phyloP scores from a whole-genome alignment of 1,140 invertebrate genomes.

The Pantala flavescens region DNA sequence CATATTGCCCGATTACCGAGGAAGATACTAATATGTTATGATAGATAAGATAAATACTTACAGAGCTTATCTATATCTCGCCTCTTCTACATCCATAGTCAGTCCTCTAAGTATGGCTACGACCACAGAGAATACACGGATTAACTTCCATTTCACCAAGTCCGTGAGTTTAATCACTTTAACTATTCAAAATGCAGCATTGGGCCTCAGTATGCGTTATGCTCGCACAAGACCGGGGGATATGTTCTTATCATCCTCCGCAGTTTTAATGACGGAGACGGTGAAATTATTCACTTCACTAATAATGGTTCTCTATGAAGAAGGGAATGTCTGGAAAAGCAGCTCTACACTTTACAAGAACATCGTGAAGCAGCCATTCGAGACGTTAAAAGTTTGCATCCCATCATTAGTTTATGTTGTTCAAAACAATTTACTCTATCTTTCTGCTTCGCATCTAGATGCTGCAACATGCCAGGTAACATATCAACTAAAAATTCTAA shows the following conservation, averaged over 20 bases:
- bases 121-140: neutral
- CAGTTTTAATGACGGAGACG: constrained; percentile 94
- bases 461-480: constrained; percentile 99
- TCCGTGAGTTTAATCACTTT: constrained; percentile 81
- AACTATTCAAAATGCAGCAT: constrained; percentile 87
- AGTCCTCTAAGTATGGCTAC: neutral
- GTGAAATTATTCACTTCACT: constrained; percentile 84
- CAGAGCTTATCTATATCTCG: no score
- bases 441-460: constrained; percentile 95
- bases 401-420: constrained; percentile 91
- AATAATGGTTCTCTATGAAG: constrained; percentile 62
- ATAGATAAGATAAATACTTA: no score
- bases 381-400: constrained; percentile 88
- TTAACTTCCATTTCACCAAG: constrained; percentile 43
- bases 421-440: constrained; percentile 95
- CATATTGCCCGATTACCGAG: no score
- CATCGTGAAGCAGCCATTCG: constrained; percentile 69
- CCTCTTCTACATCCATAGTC: no score
- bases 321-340: constrained; percentile 38
- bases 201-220: constrained; percentile 92
- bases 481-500: constrained; percentile 97
- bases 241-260: constrained; percentile 85
- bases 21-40: no score
- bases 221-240: constrained; percentile 77
- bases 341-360: constrained; percentile 50